Evolutionary conservation across 2,113 vertebrate species (phyloP).

Genomic region (Pseudopodoces humilis): DNA sequence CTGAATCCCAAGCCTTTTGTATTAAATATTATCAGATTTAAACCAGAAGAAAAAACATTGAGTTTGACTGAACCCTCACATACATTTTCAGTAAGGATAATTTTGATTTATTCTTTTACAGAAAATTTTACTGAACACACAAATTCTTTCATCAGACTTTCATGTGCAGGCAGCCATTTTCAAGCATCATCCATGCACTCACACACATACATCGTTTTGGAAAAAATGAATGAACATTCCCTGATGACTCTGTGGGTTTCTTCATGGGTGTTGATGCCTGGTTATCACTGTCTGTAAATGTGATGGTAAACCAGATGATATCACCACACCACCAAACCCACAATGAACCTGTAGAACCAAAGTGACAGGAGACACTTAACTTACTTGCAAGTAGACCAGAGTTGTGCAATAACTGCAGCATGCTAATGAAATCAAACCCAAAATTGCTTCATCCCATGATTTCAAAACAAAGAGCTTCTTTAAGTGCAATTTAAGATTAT

Average conservation of each 20-base stretch:
- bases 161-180: neutral
- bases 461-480: slow-evolving; percentile 52
- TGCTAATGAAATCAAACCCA: slow-evolving; percentile 15
- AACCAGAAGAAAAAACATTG: neutral
- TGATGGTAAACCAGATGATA: slow-evolving; percentile 17
- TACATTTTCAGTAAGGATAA: neutral
- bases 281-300: slow-evolving; percentile 36
- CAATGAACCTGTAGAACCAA: slow-evolving; percentile 8
- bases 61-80: neutral
- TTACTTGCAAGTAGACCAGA: slow-evolving; percentile 17
- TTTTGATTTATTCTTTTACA: neutral
- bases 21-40: neutral
- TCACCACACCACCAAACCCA: slow-evolving; percentile 47
- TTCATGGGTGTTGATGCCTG: slow-evolving; percentile 7
- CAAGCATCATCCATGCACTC: neutral
- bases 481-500: neutral
- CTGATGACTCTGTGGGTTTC: slow-evolving; percentile 29
- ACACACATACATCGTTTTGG: neutral
- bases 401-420: slow-evolving; percentile 40
- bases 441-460: slow-evolving; percentile 51
- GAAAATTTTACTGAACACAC: neutral
- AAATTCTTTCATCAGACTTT: neutral
- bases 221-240: slow-evolving; percentile 9
- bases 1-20: neutral
- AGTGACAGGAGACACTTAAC: neutral